Evolutionary conservation across 2,888 invertebrate genomes (phyloP), one percentile per base, ranked within the genome.

Genomic region (Drosophila fungiperda): DNA sequence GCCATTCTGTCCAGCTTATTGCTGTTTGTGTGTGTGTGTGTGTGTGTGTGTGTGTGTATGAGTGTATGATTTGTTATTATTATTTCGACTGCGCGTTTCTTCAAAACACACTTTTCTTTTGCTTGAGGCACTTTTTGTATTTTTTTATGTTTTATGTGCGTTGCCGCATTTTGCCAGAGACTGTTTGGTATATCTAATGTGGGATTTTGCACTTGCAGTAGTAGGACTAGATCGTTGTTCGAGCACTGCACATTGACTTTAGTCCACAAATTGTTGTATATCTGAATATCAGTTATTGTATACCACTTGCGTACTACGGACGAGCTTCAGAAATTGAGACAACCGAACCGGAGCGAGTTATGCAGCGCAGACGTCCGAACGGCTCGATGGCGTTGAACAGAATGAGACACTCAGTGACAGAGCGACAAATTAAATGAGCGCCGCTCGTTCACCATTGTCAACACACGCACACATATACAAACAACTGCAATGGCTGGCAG

Each of bases 371-470:
- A 84, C 82, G 78, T 91, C 91, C 87, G 85, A 78, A 83, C 87
- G 80, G 80, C 74, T 77, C 76, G 83, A 90, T 79, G 83, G 88
- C 79, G 87, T 87, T 86, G 80, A 85, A 89, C 88, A 91, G 89
- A 93, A 92, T 92, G 82, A 82, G 62, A 38, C 23, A 32, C 68
- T 50, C 68, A 65, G 68, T 65, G 78, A 62, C 73, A 63, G 62
- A 33, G 55, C 73, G 64, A 82, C 68, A 78, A 62, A 73, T 68
- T 78, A 78, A 78, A 78, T 78, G 79, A 82, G 82, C 68, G 57
- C 38, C 63, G 6, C 53, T 35, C 26, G 38, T 11, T 52, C 32
- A 50, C 59, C 48, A 29, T 38, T 12, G n/a, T 48, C 61, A 63
- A 20, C 23, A 32, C 50, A 33, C 9, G 20, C 26, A 20, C 49